phyloP scores from a whole-genome alignment of 2,888 invertebrate genomes.

The Ophioninae sp. region DNA sequence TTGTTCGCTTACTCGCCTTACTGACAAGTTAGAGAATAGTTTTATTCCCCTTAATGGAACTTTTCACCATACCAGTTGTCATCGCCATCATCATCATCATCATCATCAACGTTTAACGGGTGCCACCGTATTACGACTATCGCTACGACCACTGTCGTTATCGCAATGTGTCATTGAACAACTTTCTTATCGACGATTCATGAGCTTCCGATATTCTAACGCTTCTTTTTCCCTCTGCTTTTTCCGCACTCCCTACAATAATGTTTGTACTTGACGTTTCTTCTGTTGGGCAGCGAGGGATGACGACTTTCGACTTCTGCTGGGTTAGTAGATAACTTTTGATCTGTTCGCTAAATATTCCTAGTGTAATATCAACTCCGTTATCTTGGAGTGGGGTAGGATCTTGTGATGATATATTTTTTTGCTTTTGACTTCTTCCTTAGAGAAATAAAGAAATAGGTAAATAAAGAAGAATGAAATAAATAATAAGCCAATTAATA shows the following conservation, averaged over 20 bases:
- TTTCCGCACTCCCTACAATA: neutral
- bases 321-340: neutral
- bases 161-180: neutral
- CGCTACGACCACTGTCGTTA: neutral
- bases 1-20: slow-evolving; percentile 17
- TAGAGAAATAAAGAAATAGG: too few species aligned
- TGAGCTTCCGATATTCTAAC: neutral
- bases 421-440: too few species aligned
- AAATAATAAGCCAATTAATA: too few species aligned
- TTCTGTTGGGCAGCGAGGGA: neutral
- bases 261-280: neutral
- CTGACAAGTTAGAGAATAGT: slow-evolving; percentile 27
- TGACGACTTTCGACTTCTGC: neutral
- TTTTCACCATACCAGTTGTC: neutral
- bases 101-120: neutral
- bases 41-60: slow-evolving; percentile 17
- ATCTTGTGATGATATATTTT: too few species aligned
- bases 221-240: neutral
- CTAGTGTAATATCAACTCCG: neutral
- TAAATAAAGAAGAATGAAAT: too few species aligned
- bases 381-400: too few species aligned
- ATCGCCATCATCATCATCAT: slow-evolving; percentile 17
- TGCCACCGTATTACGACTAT: neutral
- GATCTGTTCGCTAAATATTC: neutral
- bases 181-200: slow-evolving; percentile 8